These are phyloP conservation scores for Ectemnius lituratus DNA, from an alignment of 2,888 invertebrate genomes.

Conservation along the genomic window DNA sequence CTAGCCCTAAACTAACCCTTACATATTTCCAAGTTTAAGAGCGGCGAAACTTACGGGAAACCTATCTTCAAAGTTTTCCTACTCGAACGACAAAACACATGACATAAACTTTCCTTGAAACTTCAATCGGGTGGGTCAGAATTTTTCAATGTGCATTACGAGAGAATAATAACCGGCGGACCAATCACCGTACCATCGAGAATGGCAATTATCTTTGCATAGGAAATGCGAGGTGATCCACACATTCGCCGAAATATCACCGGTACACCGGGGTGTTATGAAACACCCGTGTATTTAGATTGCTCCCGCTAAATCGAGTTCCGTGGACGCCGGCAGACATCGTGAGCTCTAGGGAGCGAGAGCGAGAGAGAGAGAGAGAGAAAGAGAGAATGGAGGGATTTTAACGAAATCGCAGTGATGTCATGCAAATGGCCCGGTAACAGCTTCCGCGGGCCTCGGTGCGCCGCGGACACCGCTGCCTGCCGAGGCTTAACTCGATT, in stretches of 20 bases:
- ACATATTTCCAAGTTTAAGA: too few species aligned
- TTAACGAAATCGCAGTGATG: constrained; percentile 74
- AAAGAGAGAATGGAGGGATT: constrained; percentile 63
- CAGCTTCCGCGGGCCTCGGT: constrained; percentile 73
- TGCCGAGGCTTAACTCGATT: constrained; percentile 75
- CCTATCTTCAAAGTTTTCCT: too few species aligned
- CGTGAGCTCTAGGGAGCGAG: constrained; percentile 10
- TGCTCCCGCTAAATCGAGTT: constrained; percentile 62
- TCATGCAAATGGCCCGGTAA: constrained; percentile 76
- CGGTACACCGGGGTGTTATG: constrained; percentile 42
- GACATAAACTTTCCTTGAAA: too few species aligned
- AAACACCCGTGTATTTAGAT: constrained; percentile 61
- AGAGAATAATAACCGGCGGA: neutral
- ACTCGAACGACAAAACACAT: too few species aligned
- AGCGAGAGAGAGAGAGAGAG: constrained; percentile 47
- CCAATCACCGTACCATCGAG: neutral
- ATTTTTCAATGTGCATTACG: neutral
- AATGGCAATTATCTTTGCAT: constrained; percentile 12
- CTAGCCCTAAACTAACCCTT: too few species aligned
- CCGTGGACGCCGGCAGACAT: constrained; percentile 24
- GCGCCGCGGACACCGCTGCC: constrained; percentile 45
- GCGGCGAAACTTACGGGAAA: too few species aligned
- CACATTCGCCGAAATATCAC: constrained; percentile 36
- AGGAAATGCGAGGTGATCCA: neutral
- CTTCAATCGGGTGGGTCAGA: too few species aligned